Evolutionary conservation across 2,888 invertebrate genomes (phyloP).

Genomic region (Poecilobothrus nobilitatus): DNA sequence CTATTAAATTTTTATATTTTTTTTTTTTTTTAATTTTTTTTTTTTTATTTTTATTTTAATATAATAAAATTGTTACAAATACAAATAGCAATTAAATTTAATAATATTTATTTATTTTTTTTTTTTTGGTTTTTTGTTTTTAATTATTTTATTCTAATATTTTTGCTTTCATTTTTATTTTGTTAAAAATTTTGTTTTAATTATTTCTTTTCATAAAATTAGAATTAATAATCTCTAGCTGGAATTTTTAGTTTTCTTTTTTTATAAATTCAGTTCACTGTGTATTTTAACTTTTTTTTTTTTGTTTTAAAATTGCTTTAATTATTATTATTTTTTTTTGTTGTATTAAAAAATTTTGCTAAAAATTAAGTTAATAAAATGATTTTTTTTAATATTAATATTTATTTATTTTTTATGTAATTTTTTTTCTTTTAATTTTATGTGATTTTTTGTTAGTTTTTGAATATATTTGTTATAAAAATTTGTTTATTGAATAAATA

Average conservation of each 20-base stretch:
- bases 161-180: background rate
- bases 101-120: background rate
- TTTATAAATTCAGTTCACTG: background rate
- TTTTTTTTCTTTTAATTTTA: too few relatives aligned
- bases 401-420: too few relatives aligned
- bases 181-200: background rate
- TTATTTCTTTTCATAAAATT: background rate
- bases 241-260: background rate
- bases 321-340: background rate
- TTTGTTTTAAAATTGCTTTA: background rate
- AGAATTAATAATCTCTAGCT: background rate
- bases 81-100: background rate
- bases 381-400: too few relatives aligned
- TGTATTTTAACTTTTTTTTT: too few relatives aligned
- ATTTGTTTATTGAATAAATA: too few relatives aligned
- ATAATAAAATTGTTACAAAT: background rate
- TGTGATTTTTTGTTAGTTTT: too few relatives aligned
- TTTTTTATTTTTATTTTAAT: background rate
- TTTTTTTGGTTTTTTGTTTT: background rate
- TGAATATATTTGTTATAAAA: too few relatives aligned
- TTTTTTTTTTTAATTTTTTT: background rate
- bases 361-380: background rate
- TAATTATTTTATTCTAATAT: background rate
- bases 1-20: background rate
- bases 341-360: conserved; percentile 1